These are phyloP conservation scores for Erebia aethiops DNA, from an alignment of 2,888 invertebrate genomes.

Conservation along the genomic window DNA sequence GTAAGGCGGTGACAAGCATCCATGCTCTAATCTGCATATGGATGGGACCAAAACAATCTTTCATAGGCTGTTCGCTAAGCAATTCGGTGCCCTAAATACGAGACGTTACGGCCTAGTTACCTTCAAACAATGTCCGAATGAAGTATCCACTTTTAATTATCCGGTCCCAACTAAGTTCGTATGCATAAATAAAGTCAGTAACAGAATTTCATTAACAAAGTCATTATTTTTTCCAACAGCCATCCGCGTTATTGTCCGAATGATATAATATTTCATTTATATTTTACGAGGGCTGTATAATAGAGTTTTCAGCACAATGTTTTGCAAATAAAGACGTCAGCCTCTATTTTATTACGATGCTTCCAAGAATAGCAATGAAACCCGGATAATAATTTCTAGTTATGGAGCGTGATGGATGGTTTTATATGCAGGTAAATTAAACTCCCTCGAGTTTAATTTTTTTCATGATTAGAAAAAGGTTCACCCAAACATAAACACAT, in stretches of 20 bases:
- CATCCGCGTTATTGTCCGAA: constrained; percentile 39
- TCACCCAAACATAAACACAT: constrained; percentile 77
- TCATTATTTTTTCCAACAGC: constrained; percentile 42
- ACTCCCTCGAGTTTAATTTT: constrained; percentile 51
- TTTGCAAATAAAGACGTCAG: constrained; percentile 75
- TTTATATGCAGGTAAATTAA: constrained; percentile 62
- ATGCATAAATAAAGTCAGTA: constrained; percentile 50
- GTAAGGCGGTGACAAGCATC: constrained; percentile 68
- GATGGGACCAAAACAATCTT: constrained; percentile 46
- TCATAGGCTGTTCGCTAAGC: constrained; percentile 41
- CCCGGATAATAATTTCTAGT: constrained; percentile 68
- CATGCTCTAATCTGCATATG: constrained; percentile 76
- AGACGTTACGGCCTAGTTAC: constrained; percentile 43
- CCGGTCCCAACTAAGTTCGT: constrained; percentile 43
- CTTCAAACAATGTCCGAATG: constrained; percentile 43
- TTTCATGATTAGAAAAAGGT: constrained; percentile 58
- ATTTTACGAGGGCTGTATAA: constrained; percentile 30
- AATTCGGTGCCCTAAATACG: constrained; percentile 42
- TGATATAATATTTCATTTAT: constrained; percentile 39
- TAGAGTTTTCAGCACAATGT: constrained; percentile 54
- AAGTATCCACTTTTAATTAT: constrained; percentile 42
- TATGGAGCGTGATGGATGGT: constrained; percentile 76
- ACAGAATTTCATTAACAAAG: constrained; percentile 44
- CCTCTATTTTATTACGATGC: constrained; percentile 45
- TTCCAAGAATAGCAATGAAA: constrained; percentile 35